Conservation (phyloP, 2,888 invertebrate species). For the Heterodera filipjevi region DNA sequence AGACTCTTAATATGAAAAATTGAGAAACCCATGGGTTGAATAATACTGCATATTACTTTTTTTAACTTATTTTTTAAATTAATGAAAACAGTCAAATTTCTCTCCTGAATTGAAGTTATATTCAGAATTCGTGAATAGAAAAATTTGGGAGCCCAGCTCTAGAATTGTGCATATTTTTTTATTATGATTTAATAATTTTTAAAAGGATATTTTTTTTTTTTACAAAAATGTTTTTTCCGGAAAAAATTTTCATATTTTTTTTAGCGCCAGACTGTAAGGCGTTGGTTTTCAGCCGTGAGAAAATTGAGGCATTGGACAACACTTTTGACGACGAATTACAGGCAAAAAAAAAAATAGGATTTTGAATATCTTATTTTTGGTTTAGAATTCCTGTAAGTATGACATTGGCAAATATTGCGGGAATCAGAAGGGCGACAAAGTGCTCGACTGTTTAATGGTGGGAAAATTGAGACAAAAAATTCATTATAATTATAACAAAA, state of each 20-base stretch:
- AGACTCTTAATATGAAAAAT: no score
- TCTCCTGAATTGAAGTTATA: no score
- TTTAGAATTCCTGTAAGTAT: constrained; percentile 74
- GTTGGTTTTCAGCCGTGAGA: constrained; percentile 67
- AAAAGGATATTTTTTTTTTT: no score
- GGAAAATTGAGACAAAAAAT: background rate
- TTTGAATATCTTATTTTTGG: background rate
- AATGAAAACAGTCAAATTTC: no score
- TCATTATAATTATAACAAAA: background rate
- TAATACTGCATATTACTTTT: no score
- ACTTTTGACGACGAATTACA: constrained; percentile 62
- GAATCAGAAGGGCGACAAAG: constrained; percentile 48
- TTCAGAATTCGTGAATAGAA: no score
- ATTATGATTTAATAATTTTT: no score
- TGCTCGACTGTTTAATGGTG: constrained; percentile 56
- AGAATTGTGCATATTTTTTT: no score
- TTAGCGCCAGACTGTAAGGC: constrained; percentile 66
- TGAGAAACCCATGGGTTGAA: no score
- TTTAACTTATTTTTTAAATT: no score
- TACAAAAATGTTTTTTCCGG: no score
- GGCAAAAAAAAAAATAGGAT: constrained; percentile 30
- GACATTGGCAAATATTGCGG: constrained; percentile 67
- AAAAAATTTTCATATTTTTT: constrained; percentile 20
- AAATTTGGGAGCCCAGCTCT: no score
- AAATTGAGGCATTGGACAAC: constrained; percentile 66